A percentile compares a stretch with the other conserved stretches of the same genome.
Evolutionary conservation across 2,113 vertebrate genomes (phyloP).

Genomic region (Pelodiscus sinensis): DNA sequence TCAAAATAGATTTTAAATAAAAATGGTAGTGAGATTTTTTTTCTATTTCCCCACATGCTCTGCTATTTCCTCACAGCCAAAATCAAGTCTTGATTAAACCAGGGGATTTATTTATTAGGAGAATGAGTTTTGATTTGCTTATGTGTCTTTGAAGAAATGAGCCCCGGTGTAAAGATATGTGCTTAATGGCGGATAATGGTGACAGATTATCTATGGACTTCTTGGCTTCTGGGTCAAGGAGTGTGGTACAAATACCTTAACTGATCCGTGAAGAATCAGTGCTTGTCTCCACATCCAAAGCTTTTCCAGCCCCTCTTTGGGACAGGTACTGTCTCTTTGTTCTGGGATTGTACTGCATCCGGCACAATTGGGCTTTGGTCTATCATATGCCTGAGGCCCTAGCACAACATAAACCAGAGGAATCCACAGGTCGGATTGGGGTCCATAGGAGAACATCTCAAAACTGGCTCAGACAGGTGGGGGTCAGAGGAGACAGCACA

Average conservation of each 20-base stretch:
- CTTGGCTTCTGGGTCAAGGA: too few relatives aligned
- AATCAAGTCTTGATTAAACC: background rate
- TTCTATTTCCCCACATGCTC: conserved; percentile 26
- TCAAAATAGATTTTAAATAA: background rate
- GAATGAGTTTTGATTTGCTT: background rate
- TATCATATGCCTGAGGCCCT: background rate
- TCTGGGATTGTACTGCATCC: fast-evolving
- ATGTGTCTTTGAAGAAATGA: background rate
- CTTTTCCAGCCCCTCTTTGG: background rate
- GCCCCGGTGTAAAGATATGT: background rate
- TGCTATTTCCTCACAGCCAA: background rate
- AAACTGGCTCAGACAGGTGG: background rate
- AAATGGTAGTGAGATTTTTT: conserved; percentile 29
- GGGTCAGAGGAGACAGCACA: background rate
- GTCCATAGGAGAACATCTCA: background rate
- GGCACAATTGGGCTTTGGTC: background rate
- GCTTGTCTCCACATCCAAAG: background rate
- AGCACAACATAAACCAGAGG: background rate
- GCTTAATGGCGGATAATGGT: background rate
- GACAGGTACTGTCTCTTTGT: background rate
- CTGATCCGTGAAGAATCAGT: background rate
- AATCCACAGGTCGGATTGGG: fast-evolving
- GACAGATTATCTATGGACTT: fast-evolving
- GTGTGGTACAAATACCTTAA: background rate
- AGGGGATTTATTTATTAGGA: conserved; percentile 13